These are phyloP conservation scores for Brachionichthys hirsutus DNA, from an alignment of 2,113 vertebrate genomes.

Conservation along the genomic window DNA sequence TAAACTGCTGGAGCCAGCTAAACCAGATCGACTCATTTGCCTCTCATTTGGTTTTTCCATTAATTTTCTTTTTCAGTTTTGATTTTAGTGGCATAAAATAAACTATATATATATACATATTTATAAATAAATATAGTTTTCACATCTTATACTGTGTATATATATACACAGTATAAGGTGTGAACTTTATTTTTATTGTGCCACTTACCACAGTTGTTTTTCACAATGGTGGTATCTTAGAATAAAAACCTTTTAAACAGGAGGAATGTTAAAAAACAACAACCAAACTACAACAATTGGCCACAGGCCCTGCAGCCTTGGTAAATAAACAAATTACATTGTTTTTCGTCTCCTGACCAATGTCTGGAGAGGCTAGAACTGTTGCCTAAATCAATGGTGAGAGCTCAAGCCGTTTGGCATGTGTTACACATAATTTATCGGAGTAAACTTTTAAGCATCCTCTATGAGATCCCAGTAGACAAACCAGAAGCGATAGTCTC, in stretches of 20 bases:
- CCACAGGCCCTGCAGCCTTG: background rate
- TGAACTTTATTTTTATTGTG: background rate
- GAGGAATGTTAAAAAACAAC: background rate
- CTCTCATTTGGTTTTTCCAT: conserved; percentile 21
- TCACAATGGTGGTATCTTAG: conserved; percentile 3
- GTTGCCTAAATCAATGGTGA: conserved; percentile 9
- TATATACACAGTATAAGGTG: background rate
- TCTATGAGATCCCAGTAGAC: background rate
- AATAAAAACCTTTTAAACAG: background rate
- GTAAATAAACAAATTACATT: conserved; percentile 4
- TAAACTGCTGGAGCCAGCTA: conserved; percentile 28
- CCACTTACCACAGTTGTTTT: conserved; percentile 14
- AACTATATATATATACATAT: conserved; percentile 12
- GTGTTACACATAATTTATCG: conserved; percentile 21
- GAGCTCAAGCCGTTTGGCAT: conserved; percentile 10
- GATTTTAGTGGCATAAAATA: conserved; percentile 42
- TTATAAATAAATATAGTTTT: too few relatives aligned
- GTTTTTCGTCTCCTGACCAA: conserved; percentile 16
- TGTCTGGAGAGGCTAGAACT: conserved; percentile 22
- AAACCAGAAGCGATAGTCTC: background rate
- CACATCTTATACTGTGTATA: too few relatives aligned
- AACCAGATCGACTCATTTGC: conserved; percentile 17
- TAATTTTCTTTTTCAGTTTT: conserved; percentile 32
- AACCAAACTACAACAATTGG: too few relatives aligned
- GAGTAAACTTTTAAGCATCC: conserved; percentile 14